Base-by-base conservation (phyloP, 2,888 invertebrate genomes). In the Tryphoninae sp. region DNA sequence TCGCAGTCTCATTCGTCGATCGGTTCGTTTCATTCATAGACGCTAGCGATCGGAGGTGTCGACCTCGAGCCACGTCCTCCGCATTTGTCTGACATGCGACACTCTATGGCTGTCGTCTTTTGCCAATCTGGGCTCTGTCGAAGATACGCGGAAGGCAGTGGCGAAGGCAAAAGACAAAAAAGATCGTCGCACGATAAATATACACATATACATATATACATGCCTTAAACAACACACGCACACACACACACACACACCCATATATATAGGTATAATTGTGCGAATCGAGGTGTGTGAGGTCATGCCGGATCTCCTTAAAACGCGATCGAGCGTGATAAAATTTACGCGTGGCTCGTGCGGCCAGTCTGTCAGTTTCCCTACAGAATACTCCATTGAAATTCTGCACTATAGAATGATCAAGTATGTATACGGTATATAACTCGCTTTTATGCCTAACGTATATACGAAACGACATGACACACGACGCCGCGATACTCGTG, bases 251-350 rank as follows among this genome's bases (percentile, higher is more conserved):
- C 19, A 19, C 19, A 19, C 19, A 19, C 0, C 1, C 19, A 19
- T 11, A 69, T 3, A 19, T 8, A 55, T 22, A 26, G 61, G 11
- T 61, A 33, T 26, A 22, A 9, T 55, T 59, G 45, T 68, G 76
- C 82, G 83, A 86, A 84, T 85, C 86, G 80, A 84, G 85, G 83
- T 84, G 85, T 84, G 83, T 81, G 84, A 84, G 84, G 83, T 79
- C 80, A 84, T 16, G 19, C 76, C 51, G 73, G 69, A 65, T 82
- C 77, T 79, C 82, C 82, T 82, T 84, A 85, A 85, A 80, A 59
- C n/a, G 59, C 67, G 75, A 75, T 80, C 65, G 65, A 40, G 33
- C 59, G 75, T 42, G 69, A 79, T 74, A 79, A 71, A 49, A 62
- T 77, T 68, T 69, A 64, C 68, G 78, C 42, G 78, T 55, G 76